phyloP scores from a whole-genome alignment of 2,888 invertebrate genomes.

The Torymus texanus region DNA sequence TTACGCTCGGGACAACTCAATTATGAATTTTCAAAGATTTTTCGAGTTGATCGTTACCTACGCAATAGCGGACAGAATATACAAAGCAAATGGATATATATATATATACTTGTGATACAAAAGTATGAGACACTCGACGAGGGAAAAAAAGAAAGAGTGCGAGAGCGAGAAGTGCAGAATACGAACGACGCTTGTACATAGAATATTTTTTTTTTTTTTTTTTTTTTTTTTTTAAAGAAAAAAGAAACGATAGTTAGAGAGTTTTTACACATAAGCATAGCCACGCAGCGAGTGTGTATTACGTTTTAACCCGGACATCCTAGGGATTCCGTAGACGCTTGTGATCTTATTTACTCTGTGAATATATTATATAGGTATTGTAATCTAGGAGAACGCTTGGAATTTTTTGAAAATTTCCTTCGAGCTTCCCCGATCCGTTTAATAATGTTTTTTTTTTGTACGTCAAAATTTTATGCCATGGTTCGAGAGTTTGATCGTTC shows the following conservation, averaged over 20 bases:
- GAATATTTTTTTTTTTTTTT: constrained; percentile 47
- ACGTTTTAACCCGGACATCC: constrained; percentile 69
- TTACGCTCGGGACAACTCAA: constrained; percentile 2
- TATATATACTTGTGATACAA: constrained; percentile 51
- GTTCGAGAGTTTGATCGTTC: constrained; percentile 56
- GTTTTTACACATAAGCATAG: constrained; percentile 59
- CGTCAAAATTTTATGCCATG: constrained; percentile 71
- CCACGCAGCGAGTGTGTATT: constrained; percentile 66
- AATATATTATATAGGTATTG: constrained; percentile 60
- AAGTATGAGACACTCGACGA: constrained; percentile 38
- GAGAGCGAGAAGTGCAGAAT: constrained; percentile 32
- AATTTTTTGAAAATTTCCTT: constrained; percentile 59
- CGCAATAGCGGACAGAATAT: neutral
- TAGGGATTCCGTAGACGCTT: constrained; percentile 69
- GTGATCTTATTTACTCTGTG: constrained; percentile 73
- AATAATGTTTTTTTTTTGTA: constrained; percentile 44
- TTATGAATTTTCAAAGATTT: neutral
- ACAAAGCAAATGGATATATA: constrained; percentile 8
- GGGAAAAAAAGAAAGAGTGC: neutral
- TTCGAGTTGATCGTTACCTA: constrained; percentile 34
- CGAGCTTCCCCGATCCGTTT: constrained; percentile 66
- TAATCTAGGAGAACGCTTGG: constrained; percentile 67
- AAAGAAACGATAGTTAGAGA: constrained; percentile 47
- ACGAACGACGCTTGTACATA: constrained; percentile 56
- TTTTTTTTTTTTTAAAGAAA: constrained; percentile 33